Evolutionary conservation across 2,113 vertebrate genomes (phyloP).

Genomic region (Calyptommatus sinebrachiatus): DNA sequence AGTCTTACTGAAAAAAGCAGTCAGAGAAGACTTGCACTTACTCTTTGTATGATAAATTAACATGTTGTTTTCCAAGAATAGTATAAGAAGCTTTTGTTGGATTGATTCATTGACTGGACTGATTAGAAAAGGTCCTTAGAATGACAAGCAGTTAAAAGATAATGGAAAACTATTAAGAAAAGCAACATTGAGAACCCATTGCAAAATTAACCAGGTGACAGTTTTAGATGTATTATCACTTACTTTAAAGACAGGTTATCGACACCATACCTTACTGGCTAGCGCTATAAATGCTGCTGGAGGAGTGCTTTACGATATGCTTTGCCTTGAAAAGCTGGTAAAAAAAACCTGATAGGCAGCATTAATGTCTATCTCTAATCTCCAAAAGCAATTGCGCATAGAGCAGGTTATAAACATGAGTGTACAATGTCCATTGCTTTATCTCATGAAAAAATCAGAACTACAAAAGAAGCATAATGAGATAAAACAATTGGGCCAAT

Average conservation of each 20-base stretch:
- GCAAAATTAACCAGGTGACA: constrained; percentile 19
- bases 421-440: constrained; percentile 29
- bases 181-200: background rate
- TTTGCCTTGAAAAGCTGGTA: background rate
- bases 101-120: constrained; percentile 25
- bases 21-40: background rate
- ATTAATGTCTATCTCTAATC: background rate
- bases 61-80: background rate
- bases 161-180: background rate
- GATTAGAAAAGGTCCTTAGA: constrained; percentile 28
- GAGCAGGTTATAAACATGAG: constrained; percentile 26
- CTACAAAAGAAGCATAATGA: constrained; percentile 11
- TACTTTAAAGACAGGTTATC: constrained; percentile 7
- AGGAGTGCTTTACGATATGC: background rate
- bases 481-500: background rate
- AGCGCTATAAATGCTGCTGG: constrained; percentile 8
- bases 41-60: background rate
- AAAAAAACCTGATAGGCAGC: constrained; percentile 4
- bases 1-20: constrained; percentile 5
- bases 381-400: constrained; percentile 24
- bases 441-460: constrained; percentile 31
- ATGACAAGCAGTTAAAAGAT: constrained; percentile 19
- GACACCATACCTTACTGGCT: background rate
- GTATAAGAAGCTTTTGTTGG: constrained; percentile 28
- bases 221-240: background rate